Evolutionary conservation across 2,113 vertebrate species (phyloP).

Genomic region (Ariopsis seemanni): DNA sequence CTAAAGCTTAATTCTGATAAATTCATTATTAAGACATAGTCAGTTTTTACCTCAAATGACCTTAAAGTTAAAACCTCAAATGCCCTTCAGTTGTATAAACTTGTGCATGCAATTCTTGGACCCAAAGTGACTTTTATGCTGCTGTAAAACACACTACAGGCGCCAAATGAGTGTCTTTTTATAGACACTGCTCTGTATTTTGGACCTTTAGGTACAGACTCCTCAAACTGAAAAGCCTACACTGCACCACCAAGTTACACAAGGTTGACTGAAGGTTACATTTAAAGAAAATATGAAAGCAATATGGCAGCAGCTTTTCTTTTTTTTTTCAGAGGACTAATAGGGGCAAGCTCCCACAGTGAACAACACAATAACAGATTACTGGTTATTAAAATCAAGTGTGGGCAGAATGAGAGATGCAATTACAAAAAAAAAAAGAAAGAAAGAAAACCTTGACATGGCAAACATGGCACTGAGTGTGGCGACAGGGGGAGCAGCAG

Average conservation of each 20-base stretch:
- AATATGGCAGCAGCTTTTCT: constrained; percentile 1
- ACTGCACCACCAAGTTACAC: not conserved
- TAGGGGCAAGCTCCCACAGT: constrained; percentile 35
- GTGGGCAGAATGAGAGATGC: constrained; percentile 15
- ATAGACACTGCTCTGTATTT: not conserved
- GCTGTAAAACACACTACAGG: not conserved
- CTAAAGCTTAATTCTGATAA: not conserved
- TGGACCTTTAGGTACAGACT: not conserved
- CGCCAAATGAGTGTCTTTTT: not conserved
- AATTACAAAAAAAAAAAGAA: constrained; percentile 17
- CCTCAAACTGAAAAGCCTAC: not conserved
- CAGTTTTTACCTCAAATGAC: not conserved
- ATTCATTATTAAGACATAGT: not conserved
- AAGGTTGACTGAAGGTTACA: not conserved
- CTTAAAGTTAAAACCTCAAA: not conserved
- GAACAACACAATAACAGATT: constrained; percentile 10
- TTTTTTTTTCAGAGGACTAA: constrained; percentile 33
- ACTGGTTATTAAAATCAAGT: constrained; percentile 13
- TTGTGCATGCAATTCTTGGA: not conserved
- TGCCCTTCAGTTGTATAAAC: not conserved
- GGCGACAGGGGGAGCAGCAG: constrained; percentile 20
- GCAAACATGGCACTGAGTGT: not conserved
- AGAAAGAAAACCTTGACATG: not conserved
- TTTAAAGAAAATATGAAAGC: not conserved
- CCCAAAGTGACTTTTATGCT: not conserved